Percentiles rank a stretch among this genome's conserved stretches.
Conservation (phyloP, 1,140 invertebrate genomes). For the Catajapyx aquilonaris region DNA sequence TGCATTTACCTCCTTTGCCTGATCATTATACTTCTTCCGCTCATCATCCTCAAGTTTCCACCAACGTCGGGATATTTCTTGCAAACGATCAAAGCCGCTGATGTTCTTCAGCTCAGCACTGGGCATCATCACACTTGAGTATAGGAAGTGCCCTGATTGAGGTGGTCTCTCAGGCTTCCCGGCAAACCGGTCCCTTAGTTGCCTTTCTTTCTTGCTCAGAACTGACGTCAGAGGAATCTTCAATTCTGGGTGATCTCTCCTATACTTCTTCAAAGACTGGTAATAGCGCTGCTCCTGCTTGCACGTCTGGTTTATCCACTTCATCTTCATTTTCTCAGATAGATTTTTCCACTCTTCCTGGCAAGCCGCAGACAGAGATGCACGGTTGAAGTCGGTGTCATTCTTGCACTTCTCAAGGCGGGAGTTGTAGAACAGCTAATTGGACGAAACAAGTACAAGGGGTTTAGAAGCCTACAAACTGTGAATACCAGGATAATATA, state of each 20-base stretch:
- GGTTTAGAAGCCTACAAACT: no score
- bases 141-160: constrained; percentile 27
- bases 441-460: no score
- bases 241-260: constrained; percentile 16
- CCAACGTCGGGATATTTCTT: constrained; percentile 25
- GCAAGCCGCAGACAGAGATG: constrained; percentile 18
- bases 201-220: constrained; percentile 19
- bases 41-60: constrained; percentile 21
- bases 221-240: constrained; percentile 13
- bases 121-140: constrained; percentile 22
- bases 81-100: constrained; percentile 25
- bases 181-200: constrained; percentile 15
- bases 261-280: constrained; percentile 14
- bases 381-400: constrained; percentile 13
- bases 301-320: constrained; percentile 18
- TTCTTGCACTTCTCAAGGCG: constrained; percentile 10
- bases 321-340: constrained; percentile 22
- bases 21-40: constrained; percentile 21
- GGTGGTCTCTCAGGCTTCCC: constrained; percentile 23
- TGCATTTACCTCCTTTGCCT: constrained; percentile 15
- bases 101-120: constrained; percentile 21
- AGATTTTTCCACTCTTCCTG: constrained; percentile 22
- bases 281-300: constrained; percentile 15
- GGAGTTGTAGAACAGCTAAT: no score
- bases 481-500: no score